Base-by-base conservation (phyloP, 2,113 vertebrate genomes). In the Gyps fulvus region DNA sequence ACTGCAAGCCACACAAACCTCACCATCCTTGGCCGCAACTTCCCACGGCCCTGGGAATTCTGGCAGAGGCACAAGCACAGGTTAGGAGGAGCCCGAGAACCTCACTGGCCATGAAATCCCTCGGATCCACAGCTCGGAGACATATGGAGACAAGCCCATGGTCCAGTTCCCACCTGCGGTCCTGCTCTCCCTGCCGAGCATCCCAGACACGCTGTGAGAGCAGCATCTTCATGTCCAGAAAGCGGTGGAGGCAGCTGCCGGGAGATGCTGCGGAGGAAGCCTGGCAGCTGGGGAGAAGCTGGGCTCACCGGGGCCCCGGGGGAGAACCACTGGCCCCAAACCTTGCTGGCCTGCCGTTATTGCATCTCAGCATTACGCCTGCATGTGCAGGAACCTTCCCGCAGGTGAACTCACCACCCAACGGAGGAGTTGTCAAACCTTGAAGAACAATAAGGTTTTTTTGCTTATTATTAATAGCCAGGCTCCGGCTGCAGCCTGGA, bases 1-100 rank as follows among this genome's bases (percentile, higher is more conserved):
- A 97, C 95, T 89, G 96, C 96, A 87, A 94, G 93, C 95, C 93
- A 95, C 96, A 88, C 82, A 49, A 90, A 90, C 90, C 82, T 85
- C 89, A 73, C 36, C 79, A 72, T 58, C 81, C 91, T 83, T 5
- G 25, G 67, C 91, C 3, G 5, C 15, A 16, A 62, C 76, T 52
- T 54, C 71, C 21, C 14, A 61, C 4, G 4, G 80, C 72, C 63
- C 72, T 16, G 52, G 80, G 38, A 81, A 43, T 43, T 62, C 62
- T 38, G 45, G 45, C 0, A 0, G 74, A 76, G 85, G 36, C 84
- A 38, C 1, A 6, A 42, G 38, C 12, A 16, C 34, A 54, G 72
- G 69, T 11, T 43, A n/a, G 36, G 42, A 83, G 50, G 50, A n/a
- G 26, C 59, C 50, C 2, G 0, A 58, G 78, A 74, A 74, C 79